Evolutionary conservation across 2,797 vertebrate genomes (phyloP).

Genomic region (Sternarchorhynchus goeldii): DNA sequence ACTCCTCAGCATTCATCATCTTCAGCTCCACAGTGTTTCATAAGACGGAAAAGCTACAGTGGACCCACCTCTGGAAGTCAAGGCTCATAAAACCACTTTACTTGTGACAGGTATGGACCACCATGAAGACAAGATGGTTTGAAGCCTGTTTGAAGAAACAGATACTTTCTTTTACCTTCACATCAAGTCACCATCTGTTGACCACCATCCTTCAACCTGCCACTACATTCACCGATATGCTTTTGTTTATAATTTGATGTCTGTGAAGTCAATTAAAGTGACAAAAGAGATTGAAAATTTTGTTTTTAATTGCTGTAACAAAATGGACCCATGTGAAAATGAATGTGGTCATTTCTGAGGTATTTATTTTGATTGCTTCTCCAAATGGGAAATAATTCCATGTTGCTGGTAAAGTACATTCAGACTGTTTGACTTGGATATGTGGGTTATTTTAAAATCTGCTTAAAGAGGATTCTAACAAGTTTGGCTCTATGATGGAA

Average conservation of each 20-base stretch:
- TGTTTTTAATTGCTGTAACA: neutral
- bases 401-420: neutral
- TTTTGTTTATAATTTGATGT: neutral
- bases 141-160: conserved; percentile 13
- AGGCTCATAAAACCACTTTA: conserved; percentile 48
- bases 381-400: conserved; percentile 2
- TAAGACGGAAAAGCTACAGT: conserved; percentile 45
- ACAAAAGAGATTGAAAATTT: neutral
- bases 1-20: conserved; percentile 75
- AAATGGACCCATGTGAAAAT: too few relatives aligned
- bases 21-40: conserved; percentile 58
- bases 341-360: too few relatives aligned
- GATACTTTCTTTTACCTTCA: neutral
- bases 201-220: neutral
- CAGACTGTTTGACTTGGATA: neutral
- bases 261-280: too few relatives aligned
- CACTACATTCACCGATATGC: neutral
- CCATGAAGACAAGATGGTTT: conserved; percentile 42
- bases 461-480: conserved; percentile 16
- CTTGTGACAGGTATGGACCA: conserved; percentile 51
- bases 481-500: neutral
- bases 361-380: neutral
- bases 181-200: neutral
- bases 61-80: conserved; percentile 35
- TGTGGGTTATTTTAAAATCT: conserved; percentile 5